These are phyloP conservation scores for Brevimyrus niger DNA, from an alignment of 2,113 vertebrate species.

Conservation along the genomic window DNA sequence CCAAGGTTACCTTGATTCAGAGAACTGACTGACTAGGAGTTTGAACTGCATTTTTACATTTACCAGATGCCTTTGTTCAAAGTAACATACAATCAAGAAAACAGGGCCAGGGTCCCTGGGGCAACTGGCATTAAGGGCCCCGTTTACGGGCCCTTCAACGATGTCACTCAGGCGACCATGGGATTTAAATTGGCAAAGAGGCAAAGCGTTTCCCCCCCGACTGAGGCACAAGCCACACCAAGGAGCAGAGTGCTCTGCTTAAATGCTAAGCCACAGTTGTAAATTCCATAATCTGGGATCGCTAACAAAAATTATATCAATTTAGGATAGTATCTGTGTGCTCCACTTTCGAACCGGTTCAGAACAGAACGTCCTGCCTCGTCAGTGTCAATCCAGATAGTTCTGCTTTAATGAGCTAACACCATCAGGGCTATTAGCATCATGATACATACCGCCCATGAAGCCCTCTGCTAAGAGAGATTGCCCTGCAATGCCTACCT, in stretches of 20 bases:
- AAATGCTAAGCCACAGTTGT: conserved; percentile 45
- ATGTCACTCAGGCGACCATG: background rate
- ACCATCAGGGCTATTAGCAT: conserved; percentile 9
- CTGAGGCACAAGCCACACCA: background rate
- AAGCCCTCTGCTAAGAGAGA: background rate
- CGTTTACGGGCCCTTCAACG: background rate
- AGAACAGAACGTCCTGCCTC: conserved; percentile 1
- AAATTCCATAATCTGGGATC: conserved; percentile 39
- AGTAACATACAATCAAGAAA: background rate
- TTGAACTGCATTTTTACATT: background rate
- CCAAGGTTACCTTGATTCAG: background rate
- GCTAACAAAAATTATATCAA: conserved; percentile 24
- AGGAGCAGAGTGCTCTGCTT: conserved; percentile 53
- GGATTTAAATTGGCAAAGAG: background rate
- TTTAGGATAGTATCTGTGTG: background rate
- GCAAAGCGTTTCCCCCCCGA: background rate
- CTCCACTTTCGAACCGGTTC: background rate
- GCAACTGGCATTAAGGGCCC: background rate
- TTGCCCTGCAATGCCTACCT: background rate
- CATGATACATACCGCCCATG: background rate
- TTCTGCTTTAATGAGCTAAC: conserved; percentile 21
- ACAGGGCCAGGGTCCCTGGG: background rate
- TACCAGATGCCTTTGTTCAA: background rate
- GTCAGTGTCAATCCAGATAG: background rate
- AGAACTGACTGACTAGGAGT: background rate